Percentiles rank a stretch among this genome's conserved stretches.
Evolutionary conservation across 1,140 invertebrate genomes (phyloP).

Genomic region (Vollenhovia emeryi): DNA sequence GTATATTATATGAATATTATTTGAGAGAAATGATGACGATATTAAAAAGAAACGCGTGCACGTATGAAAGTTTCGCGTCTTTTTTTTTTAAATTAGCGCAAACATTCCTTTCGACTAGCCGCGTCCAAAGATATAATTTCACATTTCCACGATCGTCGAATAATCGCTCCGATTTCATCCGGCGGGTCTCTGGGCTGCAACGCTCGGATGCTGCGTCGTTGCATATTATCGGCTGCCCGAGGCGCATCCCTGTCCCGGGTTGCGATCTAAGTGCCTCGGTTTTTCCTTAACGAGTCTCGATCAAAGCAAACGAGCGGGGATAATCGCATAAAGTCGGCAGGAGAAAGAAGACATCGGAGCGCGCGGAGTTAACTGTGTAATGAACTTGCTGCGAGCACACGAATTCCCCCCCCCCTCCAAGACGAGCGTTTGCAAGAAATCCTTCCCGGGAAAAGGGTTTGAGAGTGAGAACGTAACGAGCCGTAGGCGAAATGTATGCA

Average conservation of each 20-base stretch:
- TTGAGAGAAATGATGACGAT: no score
- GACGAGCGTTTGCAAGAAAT: conserved; percentile 24
- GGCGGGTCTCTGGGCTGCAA: neutral
- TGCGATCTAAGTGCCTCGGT: conserved; percentile 24
- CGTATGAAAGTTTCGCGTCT: neutral
- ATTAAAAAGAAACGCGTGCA: neutral
- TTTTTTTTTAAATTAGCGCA: neutral
- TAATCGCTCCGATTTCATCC: conserved; percentile 14
- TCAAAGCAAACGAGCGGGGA: conserved; percentile 34
- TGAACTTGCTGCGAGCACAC: conserved; percentile 12
- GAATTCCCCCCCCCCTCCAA: neutral
- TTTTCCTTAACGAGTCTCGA: conserved; percentile 20
- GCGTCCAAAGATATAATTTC: neutral
- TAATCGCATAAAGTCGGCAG: conserved; percentile 44
- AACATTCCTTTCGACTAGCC: neutral
- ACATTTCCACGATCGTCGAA: neutral
- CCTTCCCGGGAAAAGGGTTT: neutral
- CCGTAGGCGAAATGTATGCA: neutral
- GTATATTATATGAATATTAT: neutral
- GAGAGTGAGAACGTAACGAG: conserved; percentile 1
- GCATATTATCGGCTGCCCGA: neutral
- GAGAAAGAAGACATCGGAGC: conserved; percentile 19
- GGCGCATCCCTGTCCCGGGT: neutral
- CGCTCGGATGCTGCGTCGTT: conserved; percentile 20
- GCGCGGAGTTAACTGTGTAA: conserved; percentile 40